Evolutionary conservation across 1,140 invertebrate species (phyloP).

Genomic region (Nephila pilipes): DNA sequence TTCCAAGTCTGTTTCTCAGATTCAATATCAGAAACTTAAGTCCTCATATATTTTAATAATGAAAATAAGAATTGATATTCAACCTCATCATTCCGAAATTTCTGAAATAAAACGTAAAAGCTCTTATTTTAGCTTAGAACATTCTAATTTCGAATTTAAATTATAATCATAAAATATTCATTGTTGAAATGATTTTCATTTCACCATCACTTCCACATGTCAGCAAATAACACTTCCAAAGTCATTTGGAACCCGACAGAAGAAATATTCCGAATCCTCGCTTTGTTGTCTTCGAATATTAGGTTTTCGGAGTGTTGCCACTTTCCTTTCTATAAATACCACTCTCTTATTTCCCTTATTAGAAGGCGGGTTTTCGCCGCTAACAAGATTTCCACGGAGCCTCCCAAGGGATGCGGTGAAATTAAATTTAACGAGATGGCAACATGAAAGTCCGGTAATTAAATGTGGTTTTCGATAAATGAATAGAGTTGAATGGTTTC

Average conservation of each 20-base stretch:
- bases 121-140: background rate
- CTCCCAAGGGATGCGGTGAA: conserved; percentile 47
- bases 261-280: background rate
- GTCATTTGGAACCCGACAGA: background rate
- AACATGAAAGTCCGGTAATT: conserved; percentile 74
- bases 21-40: too few species aligned
- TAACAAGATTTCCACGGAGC: conserved; percentile 70
- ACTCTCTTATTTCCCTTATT: conserved; percentile 61
- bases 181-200: too few species aligned
- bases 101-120: background rate
- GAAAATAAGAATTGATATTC: too few species aligned
- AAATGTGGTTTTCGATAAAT: conserved; percentile 75
- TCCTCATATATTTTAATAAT: too few species aligned
- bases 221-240: background rate
- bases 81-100: background rate
- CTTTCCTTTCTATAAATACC: conserved; percentile 72
- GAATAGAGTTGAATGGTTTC: conserved; percentile 61
- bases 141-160: too few species aligned
- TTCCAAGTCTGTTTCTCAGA: too few species aligned
- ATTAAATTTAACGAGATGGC: conserved; percentile 73
- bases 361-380: conserved; percentile 35
- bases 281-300: conserved; percentile 51
- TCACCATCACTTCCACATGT: too few species aligned
- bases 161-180: too few species aligned
- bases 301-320: conserved; percentile 70